These are phyloP conservation scores for Phyllotis vaccarum DNA, from an alignment of 2,797 vertebrate genomes.

Conservation along the genomic window DNA sequence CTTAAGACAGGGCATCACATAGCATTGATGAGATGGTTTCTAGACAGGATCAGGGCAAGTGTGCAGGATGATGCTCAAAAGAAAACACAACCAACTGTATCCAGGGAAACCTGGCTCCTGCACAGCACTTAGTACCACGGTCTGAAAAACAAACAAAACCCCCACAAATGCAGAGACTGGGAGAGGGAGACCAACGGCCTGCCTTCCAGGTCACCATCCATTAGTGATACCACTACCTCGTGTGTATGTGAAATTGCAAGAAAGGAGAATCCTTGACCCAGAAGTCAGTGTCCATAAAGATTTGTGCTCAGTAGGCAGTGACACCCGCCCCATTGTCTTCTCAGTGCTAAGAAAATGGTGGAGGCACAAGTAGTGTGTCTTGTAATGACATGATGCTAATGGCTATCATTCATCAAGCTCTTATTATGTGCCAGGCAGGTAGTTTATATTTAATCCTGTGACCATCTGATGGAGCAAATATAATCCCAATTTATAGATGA, in stretches of 20 bases:
- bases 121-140: neutral
- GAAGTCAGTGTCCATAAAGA: neutral
- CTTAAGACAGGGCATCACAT: conserved; percentile 61
- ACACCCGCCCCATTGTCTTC: neutral
- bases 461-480: neutral
- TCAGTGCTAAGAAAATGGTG: too few relatives aligned
- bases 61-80: fast-evolving
- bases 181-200: neutral
- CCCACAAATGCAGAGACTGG: neutral
- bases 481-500: neutral
- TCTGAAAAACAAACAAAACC: neutral
- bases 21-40: neutral
- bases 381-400: fast-evolving
- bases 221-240: neutral
- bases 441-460: neutral
- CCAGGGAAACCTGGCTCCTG: neutral
- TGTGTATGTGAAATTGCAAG: neutral
- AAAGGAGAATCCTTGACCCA: neutral
- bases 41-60: neutral
- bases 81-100: neutral
- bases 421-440: neutral
- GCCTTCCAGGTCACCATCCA: neutral
- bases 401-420: neutral
- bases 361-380: too few relatives aligned
- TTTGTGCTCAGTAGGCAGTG: neutral